phyloP scores from a whole-genome alignment of 2,888 invertebrate species.

The Adela reaumurella region DNA sequence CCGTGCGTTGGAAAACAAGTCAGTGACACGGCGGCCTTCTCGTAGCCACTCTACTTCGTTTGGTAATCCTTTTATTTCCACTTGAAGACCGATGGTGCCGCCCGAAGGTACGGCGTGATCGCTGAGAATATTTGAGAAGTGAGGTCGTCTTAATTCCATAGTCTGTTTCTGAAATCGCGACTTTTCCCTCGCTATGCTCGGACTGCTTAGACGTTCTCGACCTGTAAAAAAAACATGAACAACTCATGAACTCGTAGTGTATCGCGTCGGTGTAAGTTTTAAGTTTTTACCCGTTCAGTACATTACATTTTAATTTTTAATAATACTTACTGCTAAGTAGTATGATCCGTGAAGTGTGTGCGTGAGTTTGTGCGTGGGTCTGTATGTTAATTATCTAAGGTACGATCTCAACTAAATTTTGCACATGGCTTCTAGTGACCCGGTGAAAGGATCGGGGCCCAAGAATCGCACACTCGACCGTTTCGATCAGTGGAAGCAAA shows the following conservation, averaged over 20 bases:
- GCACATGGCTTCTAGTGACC: too few relatives aligned
- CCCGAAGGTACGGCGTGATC: conserved; percentile 72
- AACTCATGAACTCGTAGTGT: too few relatives aligned
- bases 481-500: too few relatives aligned
- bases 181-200: conserved; percentile 31
- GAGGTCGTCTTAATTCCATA: conserved; percentile 59
- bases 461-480: too few relatives aligned
- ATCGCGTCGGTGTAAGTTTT: too few relatives aligned
- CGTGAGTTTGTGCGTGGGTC: too few relatives aligned
- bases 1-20: conserved; percentile 59
- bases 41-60: conserved; percentile 76
- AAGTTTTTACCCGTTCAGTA: too few relatives aligned
- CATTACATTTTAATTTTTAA: background rate
- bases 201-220: conserved; percentile 25
- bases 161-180: conserved; percentile 31
- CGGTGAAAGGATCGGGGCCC: too few relatives aligned
- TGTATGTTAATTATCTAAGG: too few relatives aligned
- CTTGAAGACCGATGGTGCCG: conserved; percentile 78
- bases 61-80: conserved; percentile 69
- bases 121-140: conserved; percentile 64
- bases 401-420: too few relatives aligned
- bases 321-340: background rate
- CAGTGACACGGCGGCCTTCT: conserved; percentile 56
- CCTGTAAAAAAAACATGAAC: too few relatives aligned
- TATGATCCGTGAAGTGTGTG: too few relatives aligned